These are phyloP conservation scores for Linnaemya vulpina DNA, from an alignment of 2,888 invertebrate species.

Conservation along the genomic window DNA sequence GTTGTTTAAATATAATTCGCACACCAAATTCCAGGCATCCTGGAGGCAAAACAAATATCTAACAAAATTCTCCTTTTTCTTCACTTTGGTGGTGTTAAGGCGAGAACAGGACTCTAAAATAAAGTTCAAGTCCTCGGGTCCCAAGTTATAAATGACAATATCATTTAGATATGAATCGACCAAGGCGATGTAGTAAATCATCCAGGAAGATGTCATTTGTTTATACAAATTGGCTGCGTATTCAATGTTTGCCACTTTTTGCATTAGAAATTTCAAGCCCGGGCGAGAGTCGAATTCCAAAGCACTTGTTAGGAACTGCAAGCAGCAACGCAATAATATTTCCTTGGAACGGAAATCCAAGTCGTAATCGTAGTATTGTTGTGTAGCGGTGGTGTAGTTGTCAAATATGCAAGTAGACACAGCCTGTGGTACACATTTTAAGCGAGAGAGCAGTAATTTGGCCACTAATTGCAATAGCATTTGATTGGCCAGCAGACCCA, in stretches of 20 bases:
- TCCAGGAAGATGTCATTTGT: conserved; percentile 96
- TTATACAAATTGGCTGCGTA: conserved; percentile 95
- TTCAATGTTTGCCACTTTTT: conserved; percentile 94
- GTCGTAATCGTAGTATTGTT: conserved; percentile 82
- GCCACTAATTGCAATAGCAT: conserved; percentile 96
- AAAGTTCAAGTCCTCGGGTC: conserved; percentile 86
- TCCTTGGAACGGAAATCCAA: conserved; percentile 84
- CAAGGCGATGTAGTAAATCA: conserved; percentile 92
- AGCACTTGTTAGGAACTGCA: conserved; percentile 91
- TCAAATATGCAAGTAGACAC: conserved; percentile 83
- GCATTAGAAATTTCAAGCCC: conserved; percentile 95
- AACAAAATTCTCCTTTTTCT: conserved; percentile 85
- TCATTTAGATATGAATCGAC: conserved; percentile 92
- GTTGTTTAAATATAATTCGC: conserved; percentile 84
- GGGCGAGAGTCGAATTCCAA: conserved; percentile 95
- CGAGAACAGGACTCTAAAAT: conserved; percentile 86
- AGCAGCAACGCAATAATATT: conserved; percentile 90
- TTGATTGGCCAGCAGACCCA: conserved; percentile 95
- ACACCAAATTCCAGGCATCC: conserved; percentile 86
- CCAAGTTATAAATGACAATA: conserved; percentile 86
- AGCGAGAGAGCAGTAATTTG: conserved; percentile 91
- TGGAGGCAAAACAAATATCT: conserved; percentile 86
- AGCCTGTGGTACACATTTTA: conserved; percentile 86
- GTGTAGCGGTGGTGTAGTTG: conserved; percentile 83
- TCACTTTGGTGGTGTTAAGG: conserved; percentile 84